Conservation (phyloP, 2,113 vertebrate genomes). For the Coptodon bakossiorum region DNA sequence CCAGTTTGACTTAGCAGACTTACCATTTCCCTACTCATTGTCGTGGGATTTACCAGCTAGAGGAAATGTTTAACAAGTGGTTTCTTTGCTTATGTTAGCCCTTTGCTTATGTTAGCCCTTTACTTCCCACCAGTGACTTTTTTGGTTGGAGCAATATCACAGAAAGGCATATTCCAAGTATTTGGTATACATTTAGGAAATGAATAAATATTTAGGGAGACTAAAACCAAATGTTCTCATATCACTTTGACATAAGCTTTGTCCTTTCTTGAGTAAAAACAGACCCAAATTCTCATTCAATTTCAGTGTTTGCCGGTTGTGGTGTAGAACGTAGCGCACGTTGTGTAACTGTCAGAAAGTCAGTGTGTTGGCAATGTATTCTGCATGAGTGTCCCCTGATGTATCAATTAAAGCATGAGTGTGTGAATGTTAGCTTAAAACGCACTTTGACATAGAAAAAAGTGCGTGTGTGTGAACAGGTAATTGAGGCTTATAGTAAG, state of each 20-base stretch:
- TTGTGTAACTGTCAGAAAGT: neutral
- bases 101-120: neutral
- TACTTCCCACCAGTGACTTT: neutral
- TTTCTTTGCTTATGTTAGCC: neutral
- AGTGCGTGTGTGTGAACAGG: neutral
- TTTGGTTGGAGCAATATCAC: neutral
- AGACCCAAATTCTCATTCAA: neutral
- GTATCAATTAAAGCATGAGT: neutral
- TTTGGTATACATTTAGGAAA: neutral
- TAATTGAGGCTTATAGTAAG: neutral
- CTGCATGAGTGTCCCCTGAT: accelerated
- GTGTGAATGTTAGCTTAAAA: neutral
- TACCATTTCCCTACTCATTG: neutral
- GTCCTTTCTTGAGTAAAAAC: neutral
- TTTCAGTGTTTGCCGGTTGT: accelerated
- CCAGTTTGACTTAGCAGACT: neutral
- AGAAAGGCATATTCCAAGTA: neutral
- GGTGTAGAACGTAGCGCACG: accelerated
- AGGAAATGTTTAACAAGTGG: neutral
- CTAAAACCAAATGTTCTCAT: neutral
- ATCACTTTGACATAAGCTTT: neutral
- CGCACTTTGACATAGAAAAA: neutral
- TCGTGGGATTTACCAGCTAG: neutral
- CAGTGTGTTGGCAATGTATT: neutral
- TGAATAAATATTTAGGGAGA: neutral